Percentiles rank a stretch among this genome's conserved stretches.
Evolutionary conservation across 2,888 invertebrate species (phyloP).

Genomic region (Caenorhabditis becei): DNA sequence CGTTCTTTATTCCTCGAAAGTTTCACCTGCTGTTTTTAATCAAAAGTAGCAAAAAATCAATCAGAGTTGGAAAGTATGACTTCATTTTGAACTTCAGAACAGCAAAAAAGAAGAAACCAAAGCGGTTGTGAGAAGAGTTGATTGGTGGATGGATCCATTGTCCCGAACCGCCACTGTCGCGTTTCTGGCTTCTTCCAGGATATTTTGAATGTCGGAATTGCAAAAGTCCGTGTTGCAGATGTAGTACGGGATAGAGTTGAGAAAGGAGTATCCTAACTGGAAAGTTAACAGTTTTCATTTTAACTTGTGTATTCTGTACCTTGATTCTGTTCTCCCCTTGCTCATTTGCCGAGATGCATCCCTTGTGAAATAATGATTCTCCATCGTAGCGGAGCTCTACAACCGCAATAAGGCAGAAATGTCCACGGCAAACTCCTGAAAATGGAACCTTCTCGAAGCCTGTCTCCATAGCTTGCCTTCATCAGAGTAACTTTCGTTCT

Average conservation of each 20-base stretch:
- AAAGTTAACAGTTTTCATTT: neutral
- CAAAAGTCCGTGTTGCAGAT: constrained; percentile 39
- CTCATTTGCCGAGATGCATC: constrained; percentile 43
- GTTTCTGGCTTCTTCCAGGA: constrained; percentile 21
- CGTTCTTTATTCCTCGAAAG: too few species aligned
- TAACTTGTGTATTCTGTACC: too few species aligned
- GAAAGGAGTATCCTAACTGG: constrained; percentile 23
- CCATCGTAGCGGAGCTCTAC: too few species aligned
- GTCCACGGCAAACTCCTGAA: constrained; percentile 29
- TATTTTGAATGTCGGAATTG: constrained; percentile 24
- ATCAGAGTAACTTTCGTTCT: constrained; percentile 30
- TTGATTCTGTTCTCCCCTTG: constrained; percentile 26
- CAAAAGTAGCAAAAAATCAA: too few species aligned
- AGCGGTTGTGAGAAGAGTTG: too few species aligned
- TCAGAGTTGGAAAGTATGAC: too few species aligned
- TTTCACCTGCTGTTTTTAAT: too few species aligned
- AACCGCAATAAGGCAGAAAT: constrained; percentile 45
- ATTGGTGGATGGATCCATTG: neutral
- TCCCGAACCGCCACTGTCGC: neutral
- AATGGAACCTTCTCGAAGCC: too few species aligned
- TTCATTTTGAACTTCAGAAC: too few species aligned
- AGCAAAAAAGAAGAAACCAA: too few species aligned
- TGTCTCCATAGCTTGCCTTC: constrained; percentile 27
- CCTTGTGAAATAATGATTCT: too few species aligned
- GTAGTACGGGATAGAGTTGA: constrained; percentile 24